Evolutionary conservation across 2,888 invertebrate species (phyloP).

Genomic region (Dolichopus griseipennis): DNA sequence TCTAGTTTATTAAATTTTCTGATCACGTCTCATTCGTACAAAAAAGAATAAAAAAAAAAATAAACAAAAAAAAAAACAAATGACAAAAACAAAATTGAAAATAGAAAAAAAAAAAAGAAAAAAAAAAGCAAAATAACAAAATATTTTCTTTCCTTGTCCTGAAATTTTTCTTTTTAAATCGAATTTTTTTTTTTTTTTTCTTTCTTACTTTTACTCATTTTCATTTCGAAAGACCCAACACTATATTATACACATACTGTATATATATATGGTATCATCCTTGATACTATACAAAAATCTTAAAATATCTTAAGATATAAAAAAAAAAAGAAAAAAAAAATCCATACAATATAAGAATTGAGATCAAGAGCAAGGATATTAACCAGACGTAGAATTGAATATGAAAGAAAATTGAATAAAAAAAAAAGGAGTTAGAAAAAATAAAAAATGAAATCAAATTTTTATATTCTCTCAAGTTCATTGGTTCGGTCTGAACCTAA

Average conservation of each 20-base stretch:
- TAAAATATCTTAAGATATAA: too few species aligned
- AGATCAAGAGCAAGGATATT: conserved; percentile 6
- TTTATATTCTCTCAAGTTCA: conserved; percentile 1
- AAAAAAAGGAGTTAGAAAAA: neutral
- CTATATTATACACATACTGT: too few species aligned
- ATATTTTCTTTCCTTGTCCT: neutral
- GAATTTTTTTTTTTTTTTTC: neutral
- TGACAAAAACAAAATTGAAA: neutral
- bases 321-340: too few species aligned
- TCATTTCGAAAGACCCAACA: too few species aligned
- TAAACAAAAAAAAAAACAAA: neutral
- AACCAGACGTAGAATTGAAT: neutral
- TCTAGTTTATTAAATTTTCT: conserved; percentile 6
- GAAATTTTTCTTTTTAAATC: neutral
- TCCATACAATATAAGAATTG: neutral
- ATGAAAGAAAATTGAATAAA: neutral
- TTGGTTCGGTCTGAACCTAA: conserved; percentile 6
- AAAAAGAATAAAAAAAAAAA: neutral
- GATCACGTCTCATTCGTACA: conserved; percentile 1
- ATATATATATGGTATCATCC: too few species aligned
- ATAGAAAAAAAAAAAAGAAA: neutral
- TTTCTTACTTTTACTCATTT: neutral
- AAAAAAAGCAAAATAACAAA: neutral
- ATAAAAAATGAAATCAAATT: neutral
- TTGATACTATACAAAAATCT: too few species aligned